Base-by-base conservation (phyloP, 2,797 vertebrate genomes). In the Sebastes alutus region DNA sequence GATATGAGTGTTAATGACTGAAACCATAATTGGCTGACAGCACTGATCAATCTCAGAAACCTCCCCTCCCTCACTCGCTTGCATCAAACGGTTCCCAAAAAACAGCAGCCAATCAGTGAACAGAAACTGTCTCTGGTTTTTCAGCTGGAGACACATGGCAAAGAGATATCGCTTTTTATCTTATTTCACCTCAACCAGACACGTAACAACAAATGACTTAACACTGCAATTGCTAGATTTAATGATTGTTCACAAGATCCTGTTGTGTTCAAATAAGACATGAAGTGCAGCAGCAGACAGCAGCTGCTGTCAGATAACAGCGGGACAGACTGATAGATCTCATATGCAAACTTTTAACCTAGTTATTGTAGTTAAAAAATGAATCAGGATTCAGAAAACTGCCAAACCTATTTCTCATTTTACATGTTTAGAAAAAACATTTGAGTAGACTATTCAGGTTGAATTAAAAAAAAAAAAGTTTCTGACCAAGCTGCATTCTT, bases 21-120 rank as follows among this genome's bases (percentile, higher is more conserved):
- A 65, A 83, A 83, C 72, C 63, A 14, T 60, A 81, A 74, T 65
- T 75, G 58, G 55, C 63, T 83, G 75, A 83, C 72, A 56, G 54
- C 60, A 14, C 32, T 75, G 52, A 80, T 85, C 42, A 67, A 56
- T 78, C 55, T 49, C 68, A 75, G 49, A 60, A 55, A n/a, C 22
- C 6, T 7, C 30, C 63, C 22, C n/a, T 30, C n/a, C 6, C 27
- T 42, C 23, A 25, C 2, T 35, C 23, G 9, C 20, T 25, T 55
- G 56, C 52, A 35, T 76, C 32, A 52, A 52, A 63, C 16, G 9
- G 16, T 70, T 80, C n/a, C 58, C 12, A 14, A 61, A 81, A 78
- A 16, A 60, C 4, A 66, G 32, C 59, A 63, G 35, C 23, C 25
- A 54, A 38, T 60, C 27, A 54, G 13, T 2, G 2, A 54, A 54